Base-by-base conservation (phyloP, 53 echinoderm and acorn worm species). In the Mesocentrotus franciscanus region DNA sequence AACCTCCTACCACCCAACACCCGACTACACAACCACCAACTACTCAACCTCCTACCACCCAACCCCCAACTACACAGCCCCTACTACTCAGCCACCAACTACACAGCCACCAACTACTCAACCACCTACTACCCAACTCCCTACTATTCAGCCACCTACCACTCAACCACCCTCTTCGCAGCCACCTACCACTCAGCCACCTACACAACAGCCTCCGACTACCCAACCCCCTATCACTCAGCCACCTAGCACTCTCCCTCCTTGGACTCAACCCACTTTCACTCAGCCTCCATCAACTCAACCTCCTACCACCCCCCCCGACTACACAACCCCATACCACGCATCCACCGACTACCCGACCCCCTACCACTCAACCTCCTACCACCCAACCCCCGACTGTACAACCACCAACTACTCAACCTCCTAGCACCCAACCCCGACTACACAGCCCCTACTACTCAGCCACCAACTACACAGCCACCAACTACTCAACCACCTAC, bases 151-250 rank as follows among this genome's bases (percentile, higher is more conserved):
- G 49, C 74, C 84, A 7, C 39, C 84, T 18, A 84, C 84, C 0
- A 84, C 84, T 4, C 49, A 1, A 18, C 36, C 84, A 5, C 84
- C 94, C 13, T 4, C 72, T 26, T 16, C 56, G 6, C 93, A 18
- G 6, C 84, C 84, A 22, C 18, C 84, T 0, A 42, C 84, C 0
- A 7, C 84, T 8, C 18, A 36, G 1, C 84, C 83, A 7, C 90
- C 90, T 4, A 92, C 93, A 0, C 34, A 71, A 56, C 95, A 75
- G n/a, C 72, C 94, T 0, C 84, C 84, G 2, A 84, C 84, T 22
- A 42, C 84, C 2, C 42, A 36, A 22, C 36, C 84, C 8, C 84
- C 84, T 9, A 20, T 49, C 4, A 84, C 55, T 49, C 49, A 36
- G 0, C 18, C 84, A 7, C 84, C 84, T 22, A 49, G 55, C 4